These are phyloP conservation scores for Eristalinus sepulchralis DNA, from an alignment of 2,888 invertebrate genomes.

Conservation along the genomic window DNA sequence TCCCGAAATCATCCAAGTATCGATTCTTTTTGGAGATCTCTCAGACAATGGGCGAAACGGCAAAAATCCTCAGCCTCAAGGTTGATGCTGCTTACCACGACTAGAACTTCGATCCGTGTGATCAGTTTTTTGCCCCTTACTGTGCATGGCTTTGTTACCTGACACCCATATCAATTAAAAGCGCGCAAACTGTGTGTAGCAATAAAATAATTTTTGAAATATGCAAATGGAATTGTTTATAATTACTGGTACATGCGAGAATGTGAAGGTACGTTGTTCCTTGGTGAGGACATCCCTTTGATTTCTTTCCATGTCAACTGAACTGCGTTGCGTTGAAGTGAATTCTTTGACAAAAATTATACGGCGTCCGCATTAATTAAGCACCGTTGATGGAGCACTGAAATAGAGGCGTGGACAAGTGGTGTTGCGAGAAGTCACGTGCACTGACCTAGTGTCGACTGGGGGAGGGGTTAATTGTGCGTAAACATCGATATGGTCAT, in stretches of 20 bases:
- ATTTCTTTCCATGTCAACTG: constrained; percentile 58
- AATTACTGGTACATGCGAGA: constrained; percentile 49
- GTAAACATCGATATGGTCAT: neutral
- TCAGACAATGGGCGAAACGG: constrained; percentile 49
- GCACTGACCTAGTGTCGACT: neutral
- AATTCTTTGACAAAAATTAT: constrained; percentile 49
- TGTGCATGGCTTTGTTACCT: neutral
- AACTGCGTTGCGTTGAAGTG: constrained; percentile 36
- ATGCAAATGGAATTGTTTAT: constrained; percentile 65
- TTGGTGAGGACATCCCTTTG: constrained; percentile 27
- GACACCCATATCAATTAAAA: constrained; percentile 55
- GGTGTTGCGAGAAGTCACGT: constrained; percentile 15
- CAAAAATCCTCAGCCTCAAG: constrained; percentile 45
- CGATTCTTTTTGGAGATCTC: constrained; percentile 43
- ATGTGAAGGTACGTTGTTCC: constrained; percentile 68
- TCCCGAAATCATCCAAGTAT: constrained; percentile 35
- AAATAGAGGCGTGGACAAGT: neutral
- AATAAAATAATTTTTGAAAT: constrained; percentile 54
- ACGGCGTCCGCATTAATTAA: constrained; percentile 60
- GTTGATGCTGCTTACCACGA: constrained; percentile 23
- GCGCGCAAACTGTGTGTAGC: constrained; percentile 39
- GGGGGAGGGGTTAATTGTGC: neutral
- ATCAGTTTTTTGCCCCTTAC: neutral
- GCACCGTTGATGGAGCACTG: neutral
- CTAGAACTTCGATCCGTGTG: neutral